These are phyloP conservation scores for Macrosteles quadrilineatus DNA, from an alignment of 1,140 invertebrate genomes.

Conservation along the genomic window DNA sequence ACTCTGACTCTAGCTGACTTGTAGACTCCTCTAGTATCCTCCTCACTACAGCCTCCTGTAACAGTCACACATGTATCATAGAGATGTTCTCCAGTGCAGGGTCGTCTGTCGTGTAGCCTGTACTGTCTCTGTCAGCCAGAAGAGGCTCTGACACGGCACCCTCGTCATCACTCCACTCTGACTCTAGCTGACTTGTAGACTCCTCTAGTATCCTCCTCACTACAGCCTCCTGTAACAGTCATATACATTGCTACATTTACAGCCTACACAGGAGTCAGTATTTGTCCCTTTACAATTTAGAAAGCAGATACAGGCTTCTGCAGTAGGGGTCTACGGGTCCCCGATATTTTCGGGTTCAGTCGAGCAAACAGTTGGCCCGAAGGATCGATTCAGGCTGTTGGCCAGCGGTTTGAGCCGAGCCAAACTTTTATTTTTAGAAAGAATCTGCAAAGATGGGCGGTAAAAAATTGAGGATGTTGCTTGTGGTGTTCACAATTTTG, in stretches of 20 bases:
- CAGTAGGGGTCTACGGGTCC: too few species aligned
- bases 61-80: conserved; percentile 72
- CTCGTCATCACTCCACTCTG: conserved; percentile 73
- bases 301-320: too few species aligned
- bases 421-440: too few species aligned
- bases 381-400: too few species aligned
- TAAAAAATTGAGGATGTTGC: too few species aligned
- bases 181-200: conserved; percentile 47
- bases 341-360: too few species aligned
- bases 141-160: conserved; percentile 61
- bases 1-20: conserved; percentile 59
- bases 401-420: too few species aligned
- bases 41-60: conserved; percentile 57
- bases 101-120: conserved; percentile 80
- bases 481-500: too few species aligned
- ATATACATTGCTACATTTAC: conserved; percentile 23
- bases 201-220: conserved; percentile 55
- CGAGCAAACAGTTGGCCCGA: too few species aligned
- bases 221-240: conserved; percentile 57
- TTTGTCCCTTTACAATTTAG: conserved; percentile 9
- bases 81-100: conserved; percentile 80
- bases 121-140: conserved; percentile 63
- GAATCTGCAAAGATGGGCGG: too few species aligned
- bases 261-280: background rate
- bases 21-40: conserved; percentile 52